Percentiles rank a stretch among this genome's conserved stretches.
phyloP scores from a whole-genome alignment of 2,113 vertebrate genomes.

The Calyptomena viridis region DNA sequence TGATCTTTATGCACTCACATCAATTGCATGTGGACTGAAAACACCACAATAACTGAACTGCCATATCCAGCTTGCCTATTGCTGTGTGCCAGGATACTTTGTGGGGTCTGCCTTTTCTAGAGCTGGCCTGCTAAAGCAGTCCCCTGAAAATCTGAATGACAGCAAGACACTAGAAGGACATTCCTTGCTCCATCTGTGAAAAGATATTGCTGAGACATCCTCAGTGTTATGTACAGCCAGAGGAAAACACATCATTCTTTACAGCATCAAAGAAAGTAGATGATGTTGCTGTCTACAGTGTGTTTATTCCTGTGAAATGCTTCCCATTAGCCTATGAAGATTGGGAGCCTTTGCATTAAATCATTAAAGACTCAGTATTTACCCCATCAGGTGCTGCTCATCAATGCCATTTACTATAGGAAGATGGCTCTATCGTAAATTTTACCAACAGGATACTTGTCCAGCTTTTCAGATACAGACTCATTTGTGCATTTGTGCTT shows the following conservation, averaged over 20 bases:
- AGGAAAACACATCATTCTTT: background rate
- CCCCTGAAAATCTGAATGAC: background rate
- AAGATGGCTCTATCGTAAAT: background rate
- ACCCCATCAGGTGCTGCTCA: rapidly evolving
- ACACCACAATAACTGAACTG: background rate
- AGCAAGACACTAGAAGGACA: background rate
- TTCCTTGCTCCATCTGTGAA: background rate
- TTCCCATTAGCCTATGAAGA: background rate
- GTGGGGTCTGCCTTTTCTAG: background rate
- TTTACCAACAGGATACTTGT: background rate
- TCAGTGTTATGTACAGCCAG: background rate
- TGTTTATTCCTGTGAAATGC: background rate
- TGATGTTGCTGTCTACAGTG: background rate
- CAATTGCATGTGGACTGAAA: background rate
- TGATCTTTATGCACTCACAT: background rate
- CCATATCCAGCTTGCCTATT: background rate
- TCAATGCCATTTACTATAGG: background rate
- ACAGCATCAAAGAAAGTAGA: background rate
- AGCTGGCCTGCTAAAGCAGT: background rate
- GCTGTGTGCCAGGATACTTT: background rate
- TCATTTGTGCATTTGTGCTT: background rate
- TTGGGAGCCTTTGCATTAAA: rapidly evolving
- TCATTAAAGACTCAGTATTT: background rate
- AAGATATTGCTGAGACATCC: background rate
- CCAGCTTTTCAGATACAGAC: background rate